phyloP scores from a whole-genome alignment of 2,888 invertebrate species.

The Agonopterix arenella region DNA sequence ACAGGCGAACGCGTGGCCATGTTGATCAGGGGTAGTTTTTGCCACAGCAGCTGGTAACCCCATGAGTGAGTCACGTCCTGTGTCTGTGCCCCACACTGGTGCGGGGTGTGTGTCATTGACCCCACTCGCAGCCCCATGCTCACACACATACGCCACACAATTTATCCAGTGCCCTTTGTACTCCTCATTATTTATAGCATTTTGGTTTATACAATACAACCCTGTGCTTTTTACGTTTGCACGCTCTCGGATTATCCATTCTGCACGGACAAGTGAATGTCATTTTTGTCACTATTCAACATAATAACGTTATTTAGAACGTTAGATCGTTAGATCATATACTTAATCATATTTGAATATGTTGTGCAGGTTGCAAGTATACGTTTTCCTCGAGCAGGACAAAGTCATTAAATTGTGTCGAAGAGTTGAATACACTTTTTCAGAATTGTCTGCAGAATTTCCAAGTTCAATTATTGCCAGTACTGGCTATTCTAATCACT shows the following conservation, averaged over 20 bases:
- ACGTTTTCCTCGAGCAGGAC: constrained; percentile 9
- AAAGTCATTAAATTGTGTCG: constrained; percentile 6
- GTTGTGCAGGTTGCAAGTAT: not conserved
- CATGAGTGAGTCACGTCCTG: constrained; percentile 72
- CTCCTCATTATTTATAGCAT: constrained; percentile 59
- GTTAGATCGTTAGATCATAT: too few relatives aligned
- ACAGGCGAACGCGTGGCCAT: constrained; percentile 33
- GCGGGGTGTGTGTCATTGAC: constrained; percentile 74
- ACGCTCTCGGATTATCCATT: constrained; percentile 43
- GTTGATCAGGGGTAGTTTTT: constrained; percentile 61
- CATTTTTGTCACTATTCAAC: constrained; percentile 7
- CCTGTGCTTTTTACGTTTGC: constrained; percentile 41
- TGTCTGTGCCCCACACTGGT: constrained; percentile 59
- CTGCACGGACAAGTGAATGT: constrained; percentile 40
- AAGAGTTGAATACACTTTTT: constrained; percentile 9
- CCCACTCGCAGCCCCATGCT: constrained; percentile 67
- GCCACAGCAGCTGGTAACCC: constrained; percentile 72
- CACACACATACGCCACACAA: constrained; percentile 56
- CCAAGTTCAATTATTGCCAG: constrained; percentile 1
- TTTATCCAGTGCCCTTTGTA: constrained; percentile 65
- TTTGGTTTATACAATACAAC: constrained; percentile 47
- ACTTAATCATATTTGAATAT: too few relatives aligned
- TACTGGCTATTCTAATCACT: not conserved
- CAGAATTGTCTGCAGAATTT: not conserved
- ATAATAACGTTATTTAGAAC: too few relatives aligned